Conservation (phyloP, 1,140 invertebrate species). For the Alviniconcha marisindica region DNA sequence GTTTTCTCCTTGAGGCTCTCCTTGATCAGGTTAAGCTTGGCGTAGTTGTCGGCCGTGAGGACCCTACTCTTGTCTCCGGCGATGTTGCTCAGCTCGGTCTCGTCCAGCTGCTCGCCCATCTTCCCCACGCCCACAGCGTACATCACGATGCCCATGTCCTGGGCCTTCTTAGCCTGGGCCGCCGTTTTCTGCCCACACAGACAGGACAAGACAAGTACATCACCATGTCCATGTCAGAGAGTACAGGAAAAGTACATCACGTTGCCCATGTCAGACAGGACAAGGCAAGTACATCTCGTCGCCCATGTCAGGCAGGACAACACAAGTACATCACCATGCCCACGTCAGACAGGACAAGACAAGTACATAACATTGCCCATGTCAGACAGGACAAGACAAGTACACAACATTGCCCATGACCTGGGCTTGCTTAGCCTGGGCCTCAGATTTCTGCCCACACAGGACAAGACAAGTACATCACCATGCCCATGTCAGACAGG, state of each 20-base stretch:
- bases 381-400: no score
- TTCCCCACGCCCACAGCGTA: constrained; percentile 50
- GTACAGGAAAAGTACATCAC: no score
- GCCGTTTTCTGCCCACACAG: constrained; percentile 24
- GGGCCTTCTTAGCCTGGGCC: constrained; percentile 27
- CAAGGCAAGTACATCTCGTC: no score
- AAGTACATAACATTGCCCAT: constrained; percentile 45
- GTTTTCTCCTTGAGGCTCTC: constrained; percentile 21
- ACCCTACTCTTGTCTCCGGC: constrained; percentile 34
- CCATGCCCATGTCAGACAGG: no score
- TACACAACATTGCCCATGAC: no score
- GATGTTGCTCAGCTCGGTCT: constrained; percentile 45
- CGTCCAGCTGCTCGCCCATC: constrained; percentile 35
- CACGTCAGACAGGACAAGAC: no score
- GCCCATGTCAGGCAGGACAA: no score
- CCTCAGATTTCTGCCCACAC: constrained; percentile 11
- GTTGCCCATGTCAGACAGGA: no score
- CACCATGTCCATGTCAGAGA: no score
- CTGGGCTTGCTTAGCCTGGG: constrained; percentile 30
- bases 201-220: no score
- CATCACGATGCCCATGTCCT: constrained; percentile 41
- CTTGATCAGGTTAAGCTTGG: constrained; percentile 32
- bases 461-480: no score
- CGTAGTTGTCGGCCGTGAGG: constrained; percentile 31
- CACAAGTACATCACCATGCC: no score